Evolutionary conservation across 2,113 vertebrate genomes (phyloP).

Genomic region (Ceyx cyanopectus): DNA sequence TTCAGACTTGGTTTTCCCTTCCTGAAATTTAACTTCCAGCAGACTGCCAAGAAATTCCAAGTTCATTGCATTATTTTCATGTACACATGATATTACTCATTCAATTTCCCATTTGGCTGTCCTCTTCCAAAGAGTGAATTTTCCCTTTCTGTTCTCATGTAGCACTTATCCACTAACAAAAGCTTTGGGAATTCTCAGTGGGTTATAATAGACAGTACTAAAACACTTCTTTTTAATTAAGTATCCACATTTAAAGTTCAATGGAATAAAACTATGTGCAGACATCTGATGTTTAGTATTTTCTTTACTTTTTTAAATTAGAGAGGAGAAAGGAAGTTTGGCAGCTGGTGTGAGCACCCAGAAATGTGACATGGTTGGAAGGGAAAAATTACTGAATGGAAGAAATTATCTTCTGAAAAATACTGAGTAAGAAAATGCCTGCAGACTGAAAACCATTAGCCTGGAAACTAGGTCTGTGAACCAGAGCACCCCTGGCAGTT

Average conservation of each 20-base stretch:
- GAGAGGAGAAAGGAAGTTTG: not conserved
- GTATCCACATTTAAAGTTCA: not conserved
- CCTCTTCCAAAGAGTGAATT: not conserved
- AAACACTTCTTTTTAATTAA: not conserved
- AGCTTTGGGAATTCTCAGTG: not conserved
- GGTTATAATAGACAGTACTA: not conserved
- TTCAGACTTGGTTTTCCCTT: not conserved
- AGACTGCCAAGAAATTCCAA: not conserved
- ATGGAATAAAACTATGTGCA: not conserved
- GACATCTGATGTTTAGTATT: not conserved
- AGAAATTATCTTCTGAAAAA: not conserved
- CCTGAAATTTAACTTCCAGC: not conserved
- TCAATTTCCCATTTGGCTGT: not conserved
- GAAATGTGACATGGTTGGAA: not conserved
- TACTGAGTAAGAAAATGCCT: not conserved
- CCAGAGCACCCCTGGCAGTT: not conserved
- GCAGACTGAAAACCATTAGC: not conserved
- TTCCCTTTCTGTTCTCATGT: not conserved
- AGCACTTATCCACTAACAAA: not conserved
- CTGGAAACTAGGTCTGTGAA: not conserved
- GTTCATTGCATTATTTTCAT: not conserved
- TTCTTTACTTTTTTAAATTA: not conserved
- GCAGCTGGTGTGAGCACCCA: not conserved
- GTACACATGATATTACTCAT: not conserved
- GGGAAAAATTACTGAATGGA: not conserved